Conservation (phyloP, 1,140 invertebrate genomes). For the Pogonomyrmex californicus region DNA sequence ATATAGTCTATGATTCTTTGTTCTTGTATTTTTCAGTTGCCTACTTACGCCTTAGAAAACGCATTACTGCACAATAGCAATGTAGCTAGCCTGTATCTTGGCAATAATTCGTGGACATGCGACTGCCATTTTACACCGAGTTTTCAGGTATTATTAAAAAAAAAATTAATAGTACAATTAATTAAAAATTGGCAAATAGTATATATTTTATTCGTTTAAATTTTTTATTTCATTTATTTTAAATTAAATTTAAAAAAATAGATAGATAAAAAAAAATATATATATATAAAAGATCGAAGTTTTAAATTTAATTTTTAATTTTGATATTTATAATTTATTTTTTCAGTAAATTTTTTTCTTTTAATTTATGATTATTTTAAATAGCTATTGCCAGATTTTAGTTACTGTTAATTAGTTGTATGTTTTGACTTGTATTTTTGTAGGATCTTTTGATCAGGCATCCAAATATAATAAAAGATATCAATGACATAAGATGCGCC, state of each 20-base stretch:
- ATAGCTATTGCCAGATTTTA: neutral
- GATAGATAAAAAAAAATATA: neutral
- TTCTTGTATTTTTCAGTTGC: slow-evolving; percentile 87
- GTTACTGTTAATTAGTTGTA: neutral
- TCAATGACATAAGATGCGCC: slow-evolving; percentile 90
- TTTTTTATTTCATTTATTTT: neutral
- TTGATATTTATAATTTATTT: neutral
- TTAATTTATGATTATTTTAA: neutral
- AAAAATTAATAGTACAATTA: neutral
- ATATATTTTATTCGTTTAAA: neutral
- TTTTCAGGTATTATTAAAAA: slow-evolving; percentile 88
- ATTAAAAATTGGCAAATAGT: neutral
- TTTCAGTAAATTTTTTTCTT: neutral
- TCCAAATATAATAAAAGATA: slow-evolving; percentile 89
- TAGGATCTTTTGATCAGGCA: slow-evolving; percentile 91
- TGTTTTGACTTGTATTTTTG: neutral
- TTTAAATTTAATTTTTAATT: neutral
- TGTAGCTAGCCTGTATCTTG: slow-evolving; percentile 90
- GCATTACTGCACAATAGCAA: slow-evolving; percentile 91
- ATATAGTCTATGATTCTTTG: slow-evolving; percentile 31
- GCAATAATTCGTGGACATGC: slow-evolving; percentile 93
- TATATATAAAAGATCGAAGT: neutral
- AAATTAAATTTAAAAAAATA: neutral
- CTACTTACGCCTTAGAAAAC: slow-evolving; percentile 92
- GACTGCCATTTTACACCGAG: slow-evolving; percentile 92